phyloP scores from a whole-genome alignment of 1,140 invertebrate genomes.

The Marisa cornuarietis region DNA sequence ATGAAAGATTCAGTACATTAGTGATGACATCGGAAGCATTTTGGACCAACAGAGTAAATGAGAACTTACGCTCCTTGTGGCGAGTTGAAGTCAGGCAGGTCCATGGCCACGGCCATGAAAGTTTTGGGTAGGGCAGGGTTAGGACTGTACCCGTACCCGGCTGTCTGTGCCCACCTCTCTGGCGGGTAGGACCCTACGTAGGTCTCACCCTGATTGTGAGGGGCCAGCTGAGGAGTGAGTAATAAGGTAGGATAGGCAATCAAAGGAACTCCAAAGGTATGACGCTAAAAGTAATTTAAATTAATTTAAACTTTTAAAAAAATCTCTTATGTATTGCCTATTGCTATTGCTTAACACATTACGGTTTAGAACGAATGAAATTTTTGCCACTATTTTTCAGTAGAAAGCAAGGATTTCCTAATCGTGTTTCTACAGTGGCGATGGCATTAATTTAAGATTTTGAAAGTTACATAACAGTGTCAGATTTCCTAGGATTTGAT shows the following conservation, averaged over 20 bases:
- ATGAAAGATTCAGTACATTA: conserved; percentile 23
- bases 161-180: conserved; percentile 56
- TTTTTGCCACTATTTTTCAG: no score
- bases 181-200: conserved; percentile 34
- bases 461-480: no score
- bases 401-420: no score
- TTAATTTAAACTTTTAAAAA: no score
- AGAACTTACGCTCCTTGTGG: conserved; percentile 39
- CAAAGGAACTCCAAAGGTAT: no score
- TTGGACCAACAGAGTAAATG: conserved; percentile 25
- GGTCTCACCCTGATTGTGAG: neutral
- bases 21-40: conserved; percentile 29
- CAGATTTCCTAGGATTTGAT: no score
- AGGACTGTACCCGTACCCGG: conserved; percentile 47
- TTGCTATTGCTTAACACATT: no score
- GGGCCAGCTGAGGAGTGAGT: conserved; percentile 33
- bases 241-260: conserved; percentile 33
- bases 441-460: no score
- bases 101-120: conserved; percentile 59
- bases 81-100: conserved; percentile 50
- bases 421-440: no score
- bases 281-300: no score
- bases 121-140: conserved; percentile 45
- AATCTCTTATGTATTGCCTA: no score
- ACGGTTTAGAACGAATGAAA: no score